Evolutionary conservation across 2,888 invertebrate genomes (phyloP).

Genomic region (Lycophotia porphyrea): DNA sequence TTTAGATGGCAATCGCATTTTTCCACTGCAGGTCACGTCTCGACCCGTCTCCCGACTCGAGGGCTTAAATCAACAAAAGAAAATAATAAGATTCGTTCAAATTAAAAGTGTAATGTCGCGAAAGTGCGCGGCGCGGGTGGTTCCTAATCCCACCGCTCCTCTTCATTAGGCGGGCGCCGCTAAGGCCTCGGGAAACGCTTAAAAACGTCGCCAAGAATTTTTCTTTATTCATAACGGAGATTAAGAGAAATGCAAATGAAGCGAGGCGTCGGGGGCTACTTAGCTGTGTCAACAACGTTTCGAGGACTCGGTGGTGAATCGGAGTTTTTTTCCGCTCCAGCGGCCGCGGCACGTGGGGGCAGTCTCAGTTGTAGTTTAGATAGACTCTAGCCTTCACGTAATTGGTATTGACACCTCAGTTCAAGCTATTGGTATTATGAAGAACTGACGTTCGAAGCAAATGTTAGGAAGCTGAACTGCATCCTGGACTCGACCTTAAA

Average conservation of each 20-base stretch:
- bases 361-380: constrained; percentile 45
- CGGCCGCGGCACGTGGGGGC: constrained; percentile 62
- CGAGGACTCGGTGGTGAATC: constrained; percentile 73
- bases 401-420: constrained; percentile 34
- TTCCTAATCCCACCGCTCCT: constrained; percentile 84
- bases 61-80: constrained; percentile 93
- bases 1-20: constrained; percentile 93
- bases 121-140: constrained; percentile 80
- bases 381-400: constrained; percentile 35
- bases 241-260: constrained; percentile 90
- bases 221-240: constrained; percentile 90
- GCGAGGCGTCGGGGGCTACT: constrained; percentile 87
- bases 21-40: constrained; percentile 93
- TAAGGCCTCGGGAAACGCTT: constrained; percentile 82
- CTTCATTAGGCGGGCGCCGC: constrained; percentile 85
- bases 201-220: constrained; percentile 87
- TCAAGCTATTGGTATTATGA: background rate
- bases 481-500: background rate
- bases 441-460: constrained; percentile 6
- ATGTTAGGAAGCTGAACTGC: background rate
- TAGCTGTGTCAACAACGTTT: constrained; percentile 89
- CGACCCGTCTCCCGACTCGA: constrained; percentile 89
- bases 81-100: constrained; percentile 93
- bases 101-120: constrained; percentile 93
- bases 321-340: constrained; percentile 74